phyloP scores from a whole-genome alignment of 2,797 vertebrate genomes.

The Meriones psammophilus region DNA sequence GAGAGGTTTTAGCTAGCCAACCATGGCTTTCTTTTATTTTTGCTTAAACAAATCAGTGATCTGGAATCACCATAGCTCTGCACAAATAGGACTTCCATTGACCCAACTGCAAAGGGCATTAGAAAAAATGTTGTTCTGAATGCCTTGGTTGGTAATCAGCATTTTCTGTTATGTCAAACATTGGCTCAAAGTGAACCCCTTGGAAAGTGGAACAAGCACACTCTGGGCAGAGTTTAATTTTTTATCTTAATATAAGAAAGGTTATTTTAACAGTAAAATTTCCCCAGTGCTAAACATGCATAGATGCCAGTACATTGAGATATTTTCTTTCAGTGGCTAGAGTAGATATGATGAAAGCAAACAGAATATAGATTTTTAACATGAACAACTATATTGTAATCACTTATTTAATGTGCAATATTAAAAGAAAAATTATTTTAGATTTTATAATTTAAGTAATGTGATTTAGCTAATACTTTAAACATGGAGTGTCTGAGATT shows the following conservation, averaged over 20 bases:
- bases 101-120: slow-evolving; percentile 70
- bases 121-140: slow-evolving; percentile 75
- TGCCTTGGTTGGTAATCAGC: slow-evolving; percentile 68
- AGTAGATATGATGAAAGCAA: background rate
- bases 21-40: slow-evolving; percentile 65
- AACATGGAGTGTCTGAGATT: background rate
- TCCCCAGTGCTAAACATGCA: slow-evolving; percentile 20
- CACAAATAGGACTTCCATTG: slow-evolving; percentile 70
- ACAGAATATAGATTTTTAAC: background rate
- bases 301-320: background rate
- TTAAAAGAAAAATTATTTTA: background rate
- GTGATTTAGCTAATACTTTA: background rate
- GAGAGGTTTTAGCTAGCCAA: slow-evolving; percentile 40
- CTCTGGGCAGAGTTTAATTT: slow-evolving; percentile 54
- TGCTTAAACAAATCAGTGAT: slow-evolving; percentile 77
- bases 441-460: slow-evolving; percentile 28
- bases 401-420: background rate
- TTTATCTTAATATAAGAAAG: slow-evolving; percentile 56
- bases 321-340: background rate
- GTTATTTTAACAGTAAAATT: slow-evolving; percentile 39
- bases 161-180: slow-evolving; percentile 74
- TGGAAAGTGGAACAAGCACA: slow-evolving; percentile 69
- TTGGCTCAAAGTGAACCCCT: slow-evolving; percentile 65
- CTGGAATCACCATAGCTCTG: slow-evolving; percentile 70
- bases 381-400: background rate